These are phyloP conservation scores for Girardinus metallicus DNA, from an alignment of 2,797 vertebrate species.

Conservation along the genomic window DNA sequence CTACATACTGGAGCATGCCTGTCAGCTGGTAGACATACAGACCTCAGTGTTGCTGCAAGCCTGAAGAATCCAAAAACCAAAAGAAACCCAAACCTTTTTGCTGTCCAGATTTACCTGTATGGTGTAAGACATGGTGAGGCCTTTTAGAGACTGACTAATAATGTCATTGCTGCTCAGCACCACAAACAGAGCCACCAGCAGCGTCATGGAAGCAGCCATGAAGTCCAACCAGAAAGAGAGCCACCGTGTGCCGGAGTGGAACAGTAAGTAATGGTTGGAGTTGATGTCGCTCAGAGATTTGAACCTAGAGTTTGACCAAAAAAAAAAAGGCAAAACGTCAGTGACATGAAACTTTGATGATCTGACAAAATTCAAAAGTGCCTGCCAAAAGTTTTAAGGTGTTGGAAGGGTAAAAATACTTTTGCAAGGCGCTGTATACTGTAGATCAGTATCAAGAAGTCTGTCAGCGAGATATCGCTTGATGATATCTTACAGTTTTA, in stretches of 20 bases:
- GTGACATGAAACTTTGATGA: not conserved
- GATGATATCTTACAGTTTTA: conserved; percentile 67
- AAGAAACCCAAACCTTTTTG: not conserved
- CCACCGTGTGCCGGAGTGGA: conserved; percentile 82
- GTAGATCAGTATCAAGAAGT: not conserved
- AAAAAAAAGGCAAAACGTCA: not conserved
- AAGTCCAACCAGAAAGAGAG: conserved; percentile 82
- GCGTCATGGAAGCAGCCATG: conserved; percentile 69
- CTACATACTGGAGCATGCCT: conserved; percentile 79
- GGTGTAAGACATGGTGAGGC: conserved; percentile 84
- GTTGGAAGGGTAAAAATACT: not conserved
- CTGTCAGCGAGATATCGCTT: not conserved
- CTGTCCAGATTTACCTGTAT: conserved; percentile 77
- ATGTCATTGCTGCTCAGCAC: conserved; percentile 68
- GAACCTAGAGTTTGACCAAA: conserved; percentile 73
- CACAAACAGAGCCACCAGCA: conserved; percentile 79
- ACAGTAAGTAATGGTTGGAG: conserved; percentile 80
- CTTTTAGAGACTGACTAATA: conserved; percentile 79
- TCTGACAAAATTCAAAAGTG: not conserved
- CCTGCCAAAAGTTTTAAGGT: not conserved
- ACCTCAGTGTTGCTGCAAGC: not conserved
- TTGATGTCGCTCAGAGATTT: conserved; percentile 81
- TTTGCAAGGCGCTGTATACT: not conserved
- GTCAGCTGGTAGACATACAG: conserved; percentile 72
- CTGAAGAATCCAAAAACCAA: not conserved